These are phyloP conservation scores for Scyliorhinus canicula DNA, from an alignment of 2,797 vertebrate genomes.

Conservation along the genomic window DNA sequence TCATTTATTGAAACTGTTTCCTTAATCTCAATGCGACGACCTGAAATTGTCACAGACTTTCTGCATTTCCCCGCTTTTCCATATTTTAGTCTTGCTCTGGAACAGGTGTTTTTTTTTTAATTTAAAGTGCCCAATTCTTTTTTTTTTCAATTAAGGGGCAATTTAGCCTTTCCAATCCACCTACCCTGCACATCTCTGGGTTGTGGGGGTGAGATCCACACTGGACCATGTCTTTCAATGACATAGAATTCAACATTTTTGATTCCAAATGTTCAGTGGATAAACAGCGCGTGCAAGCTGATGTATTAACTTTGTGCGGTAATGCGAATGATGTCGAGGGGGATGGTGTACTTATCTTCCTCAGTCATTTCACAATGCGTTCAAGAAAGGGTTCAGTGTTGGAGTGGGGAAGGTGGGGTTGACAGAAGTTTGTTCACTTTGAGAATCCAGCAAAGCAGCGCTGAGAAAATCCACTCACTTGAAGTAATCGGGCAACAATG, in stretches of 20 bases:
- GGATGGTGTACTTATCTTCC: not conserved
- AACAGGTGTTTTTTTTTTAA: no score
- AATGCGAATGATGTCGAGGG: not conserved
- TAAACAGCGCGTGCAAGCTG: not conserved
- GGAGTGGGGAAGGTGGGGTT: no score
- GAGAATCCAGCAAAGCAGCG: not conserved
- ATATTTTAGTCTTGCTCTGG: not conserved
- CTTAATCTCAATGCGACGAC: not conserved
- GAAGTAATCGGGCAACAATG: not conserved
- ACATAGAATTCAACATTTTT: no score
- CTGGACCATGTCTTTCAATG: not conserved
- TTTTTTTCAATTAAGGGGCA: no score
- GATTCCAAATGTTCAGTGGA: not conserved
- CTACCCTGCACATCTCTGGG: no score
- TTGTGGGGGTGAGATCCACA: no score
- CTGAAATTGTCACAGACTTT: not conserved
- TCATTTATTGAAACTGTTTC: not conserved
- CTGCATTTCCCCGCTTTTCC: not conserved
- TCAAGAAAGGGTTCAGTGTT: not conserved
- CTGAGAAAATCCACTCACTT: not conserved
- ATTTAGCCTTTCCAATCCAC: no score
- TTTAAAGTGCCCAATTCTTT: no score
- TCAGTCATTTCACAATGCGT: not conserved
- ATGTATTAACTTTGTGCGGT: not conserved
- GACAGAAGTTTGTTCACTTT: not conserved